Conservation (phyloP, 1,140 invertebrate species). For the Lepidostoma basale region DNA sequence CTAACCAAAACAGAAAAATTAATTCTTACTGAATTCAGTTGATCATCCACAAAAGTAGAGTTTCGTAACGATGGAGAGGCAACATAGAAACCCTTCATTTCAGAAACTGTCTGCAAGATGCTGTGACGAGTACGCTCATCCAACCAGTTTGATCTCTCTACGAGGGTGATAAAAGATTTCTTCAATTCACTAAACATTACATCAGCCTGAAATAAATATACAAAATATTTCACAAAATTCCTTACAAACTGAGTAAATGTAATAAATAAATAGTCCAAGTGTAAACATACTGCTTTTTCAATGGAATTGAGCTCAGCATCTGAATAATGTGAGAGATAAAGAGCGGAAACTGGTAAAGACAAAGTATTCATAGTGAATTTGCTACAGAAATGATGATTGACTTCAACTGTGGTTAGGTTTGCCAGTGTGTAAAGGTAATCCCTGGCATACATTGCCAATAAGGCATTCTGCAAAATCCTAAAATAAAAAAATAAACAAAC, state of each 20-base stretch:
- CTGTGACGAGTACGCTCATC: conserved; percentile 16
- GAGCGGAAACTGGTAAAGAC: conserved; percentile 53
- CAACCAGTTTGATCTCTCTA: conserved; percentile 38
- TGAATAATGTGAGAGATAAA: conserved; percentile 59
- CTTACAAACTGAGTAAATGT: too few relatives aligned
- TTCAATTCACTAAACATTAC: conserved; percentile 40
- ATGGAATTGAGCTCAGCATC: conserved; percentile 49
- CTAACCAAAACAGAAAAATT: background rate
- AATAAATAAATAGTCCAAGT: too few relatives aligned
- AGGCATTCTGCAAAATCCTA: conserved; percentile 60
- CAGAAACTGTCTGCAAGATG: conserved; percentile 22
- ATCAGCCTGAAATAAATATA: conserved; percentile 37
- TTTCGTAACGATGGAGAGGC: conserved; percentile 41
- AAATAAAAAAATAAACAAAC: conserved; percentile 29
- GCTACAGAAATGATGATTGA: conserved; percentile 55
- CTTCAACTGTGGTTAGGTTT: conserved; percentile 52
- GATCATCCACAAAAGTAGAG: conserved; percentile 30
- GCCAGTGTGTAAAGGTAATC: conserved; percentile 58
- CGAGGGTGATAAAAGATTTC: conserved; percentile 23
- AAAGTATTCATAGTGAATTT: conserved; percentile 55
- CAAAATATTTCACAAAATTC: too few relatives aligned
- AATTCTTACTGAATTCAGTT: conserved; percentile 27
- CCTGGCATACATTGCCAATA: conserved; percentile 59
- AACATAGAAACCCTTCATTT: conserved; percentile 38
- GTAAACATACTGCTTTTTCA: background rate